These are phyloP conservation scores for Agapostemon virescens DNA, from an alignment of 2,888 invertebrate genomes.

Conservation along the genomic window DNA sequence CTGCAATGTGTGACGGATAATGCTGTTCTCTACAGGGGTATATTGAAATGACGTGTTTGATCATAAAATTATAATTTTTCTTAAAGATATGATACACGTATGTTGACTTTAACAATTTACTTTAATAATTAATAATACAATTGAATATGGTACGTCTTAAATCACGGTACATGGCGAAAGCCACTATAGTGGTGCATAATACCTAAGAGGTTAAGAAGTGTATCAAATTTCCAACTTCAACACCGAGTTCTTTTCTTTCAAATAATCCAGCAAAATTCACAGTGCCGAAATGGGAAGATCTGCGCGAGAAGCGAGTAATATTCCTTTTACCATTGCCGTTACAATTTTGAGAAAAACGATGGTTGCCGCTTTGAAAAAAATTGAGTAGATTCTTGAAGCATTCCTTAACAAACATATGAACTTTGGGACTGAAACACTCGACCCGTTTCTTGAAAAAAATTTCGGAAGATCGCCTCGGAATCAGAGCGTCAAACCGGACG, in stretches of 20 bases:
- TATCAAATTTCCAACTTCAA: background rate
- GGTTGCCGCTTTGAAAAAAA: background rate
- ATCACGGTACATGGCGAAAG: no score
- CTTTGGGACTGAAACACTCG: background rate
- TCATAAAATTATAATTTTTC: no score
- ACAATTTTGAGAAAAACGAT: background rate
- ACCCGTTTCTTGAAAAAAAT: background rate
- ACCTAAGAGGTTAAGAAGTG: no score
- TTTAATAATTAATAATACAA: no score
- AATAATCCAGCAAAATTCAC: background rate
- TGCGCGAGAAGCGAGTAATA: background rate
- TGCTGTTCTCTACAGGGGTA: no score
- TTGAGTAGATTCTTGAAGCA: background rate
- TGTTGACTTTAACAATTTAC: no score
- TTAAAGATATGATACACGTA: no score
- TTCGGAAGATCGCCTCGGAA: background rate
- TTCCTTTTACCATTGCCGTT: no score
- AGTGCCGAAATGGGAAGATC: accelerated
- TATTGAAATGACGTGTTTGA: no score
- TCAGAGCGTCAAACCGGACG: background rate
- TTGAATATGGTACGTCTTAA: no score
- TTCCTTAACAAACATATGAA: background rate
- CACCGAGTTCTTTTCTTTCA: background rate
- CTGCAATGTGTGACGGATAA: no score
- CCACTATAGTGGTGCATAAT: no score